Evolutionary conservation across 2,888 invertebrate species (phyloP).

Genomic region (Aproaerema taeniolella): DNA sequence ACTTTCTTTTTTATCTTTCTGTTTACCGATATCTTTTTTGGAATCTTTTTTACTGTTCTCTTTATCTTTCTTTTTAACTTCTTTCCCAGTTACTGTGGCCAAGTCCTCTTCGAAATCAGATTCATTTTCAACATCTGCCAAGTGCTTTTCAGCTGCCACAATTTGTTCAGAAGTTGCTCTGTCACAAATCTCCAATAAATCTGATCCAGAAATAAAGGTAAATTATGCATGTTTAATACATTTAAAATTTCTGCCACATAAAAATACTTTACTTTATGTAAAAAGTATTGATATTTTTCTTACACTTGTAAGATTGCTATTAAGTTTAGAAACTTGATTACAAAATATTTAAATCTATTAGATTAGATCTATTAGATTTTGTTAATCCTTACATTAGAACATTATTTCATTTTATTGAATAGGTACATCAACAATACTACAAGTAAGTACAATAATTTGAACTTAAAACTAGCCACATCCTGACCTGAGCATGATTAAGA

Average conservation of each 20-base stretch:
- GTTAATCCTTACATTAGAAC: too few relatives aligned
- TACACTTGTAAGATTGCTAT: too few relatives aligned
- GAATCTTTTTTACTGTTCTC: slow-evolving; percentile 16
- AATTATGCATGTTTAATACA: too few relatives aligned
- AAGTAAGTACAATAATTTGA: too few relatives aligned
- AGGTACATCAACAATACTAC: too few relatives aligned
- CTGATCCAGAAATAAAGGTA: slow-evolving; percentile 38
- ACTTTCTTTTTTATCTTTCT: slow-evolving; percentile 22
- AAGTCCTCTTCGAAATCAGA: slow-evolving; percentile 82
- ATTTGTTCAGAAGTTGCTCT: slow-evolving; percentile 79
- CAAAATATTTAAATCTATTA: too few relatives aligned
- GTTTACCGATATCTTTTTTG: slow-evolving; percentile 17
- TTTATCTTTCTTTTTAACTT: slow-evolving; percentile 32
- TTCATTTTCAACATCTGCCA: slow-evolving; percentile 75
- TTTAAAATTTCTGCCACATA: background rate
- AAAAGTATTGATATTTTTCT: too few relatives aligned
- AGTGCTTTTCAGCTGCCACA: slow-evolving; percentile 78
- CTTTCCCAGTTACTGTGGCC: slow-evolving; percentile 72
- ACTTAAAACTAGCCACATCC: too few relatives aligned
- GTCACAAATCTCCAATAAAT: slow-evolving; percentile 86
- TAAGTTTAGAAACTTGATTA: too few relatives aligned
- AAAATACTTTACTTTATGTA: background rate
- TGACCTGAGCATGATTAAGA: too few relatives aligned
- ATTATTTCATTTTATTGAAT: too few relatives aligned
- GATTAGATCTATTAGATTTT: too few relatives aligned